Evolutionary conservation across 2,888 invertebrate species (phyloP), one percentile per base, ranked within the genome.

Genomic region (Limnephilus lunatus): DNA sequence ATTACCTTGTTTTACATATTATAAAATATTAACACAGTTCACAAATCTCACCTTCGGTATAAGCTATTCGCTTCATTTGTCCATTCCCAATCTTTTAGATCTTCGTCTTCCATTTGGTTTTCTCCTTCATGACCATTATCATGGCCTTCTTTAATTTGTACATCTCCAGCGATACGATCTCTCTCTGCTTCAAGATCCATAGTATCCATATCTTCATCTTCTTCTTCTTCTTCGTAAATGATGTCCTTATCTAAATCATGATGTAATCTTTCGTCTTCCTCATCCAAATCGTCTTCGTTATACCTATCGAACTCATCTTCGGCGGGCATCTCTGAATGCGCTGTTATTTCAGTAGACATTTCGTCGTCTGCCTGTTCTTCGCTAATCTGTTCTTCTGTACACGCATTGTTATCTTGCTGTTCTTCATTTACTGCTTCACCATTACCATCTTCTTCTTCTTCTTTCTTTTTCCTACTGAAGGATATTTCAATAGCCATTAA

Each of bases 71-170:
- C 94, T 80, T 94, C 94, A 4, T 94, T 94, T 4, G 95, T 96
- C 95, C 95, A 95, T 93, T 96, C 96, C 97, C 97, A 97, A 94
- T 96, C 96, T 80, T 96, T 96, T 15, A 96, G 94, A 91, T 96
- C 95, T 25, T 94, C 95, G 68, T 96, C 95, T 81, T 95, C 95
- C 48, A 95, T 95, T 39, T 94, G 89, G 91, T 92, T 91, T 44
- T 91, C 39, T 82, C 91, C 91, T 15, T 91, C 92, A 91, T 92
- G 89, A 81, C 87, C 90, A 14, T 86, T 88, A 87, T 90, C 92
- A 35, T 87, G 92, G 14, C 83, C 83, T 83, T 91, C 86, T n/a
- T 89, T 81, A 14, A 91, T 91, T 85, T 81, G 91, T 53, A 92
- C 91, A 88, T 86, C 95, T 93, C 95, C 95, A 0, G 95, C 95